Base-by-base conservation (phyloP, 2,113 vertebrate genomes). In the Falco punctatus region DNA sequence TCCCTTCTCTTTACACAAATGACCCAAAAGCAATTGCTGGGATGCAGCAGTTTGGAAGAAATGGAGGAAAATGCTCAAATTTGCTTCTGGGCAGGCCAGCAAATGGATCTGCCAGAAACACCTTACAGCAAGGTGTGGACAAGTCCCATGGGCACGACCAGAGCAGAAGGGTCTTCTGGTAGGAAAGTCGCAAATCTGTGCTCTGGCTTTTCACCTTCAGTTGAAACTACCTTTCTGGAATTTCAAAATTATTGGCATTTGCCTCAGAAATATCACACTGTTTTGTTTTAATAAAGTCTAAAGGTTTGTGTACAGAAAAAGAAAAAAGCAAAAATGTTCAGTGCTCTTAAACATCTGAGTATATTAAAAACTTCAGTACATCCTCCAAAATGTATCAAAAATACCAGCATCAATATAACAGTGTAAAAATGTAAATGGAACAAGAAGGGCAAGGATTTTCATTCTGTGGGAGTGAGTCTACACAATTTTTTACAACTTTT, bases 311-410 rank as follows among this genome's bases (percentile, higher is more conserved):
- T 73, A 88, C 95, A 90, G 75, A 35, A 62, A 58, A 66, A 44
- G 44, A n/a, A 30, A 38, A 71, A 30, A 20, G 20, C 33, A 13
- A 75, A 75, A 75, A 24, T 0, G 0, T 70, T 84, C 61, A 21
- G 33, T 38, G 42, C 54, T 88, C 40, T 86, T 82, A 87, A 89
- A 67, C 27, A 78, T 67, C 80, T 32, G 16, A 93, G 77, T 40
- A 49, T 81, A 93, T 92, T 92, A 88, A 94, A 93, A 94, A 86
- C 67, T 92, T 86, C 54, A 80, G 40, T 65, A 80, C 86, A 73
- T 90, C 74, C 83, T 40, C 51, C 46, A 58, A 92, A 86, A 71
- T 33, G n/a, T 52, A 81, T 54, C 67, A 69, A 62, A 93, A 96
- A 92, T 83, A 67, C 28, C 82, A 95, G 35, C 8, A 3, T 44